phyloP scores from a whole-genome alignment of 2,888 invertebrate genomes.

The Tetrapedia diversipes region DNA sequence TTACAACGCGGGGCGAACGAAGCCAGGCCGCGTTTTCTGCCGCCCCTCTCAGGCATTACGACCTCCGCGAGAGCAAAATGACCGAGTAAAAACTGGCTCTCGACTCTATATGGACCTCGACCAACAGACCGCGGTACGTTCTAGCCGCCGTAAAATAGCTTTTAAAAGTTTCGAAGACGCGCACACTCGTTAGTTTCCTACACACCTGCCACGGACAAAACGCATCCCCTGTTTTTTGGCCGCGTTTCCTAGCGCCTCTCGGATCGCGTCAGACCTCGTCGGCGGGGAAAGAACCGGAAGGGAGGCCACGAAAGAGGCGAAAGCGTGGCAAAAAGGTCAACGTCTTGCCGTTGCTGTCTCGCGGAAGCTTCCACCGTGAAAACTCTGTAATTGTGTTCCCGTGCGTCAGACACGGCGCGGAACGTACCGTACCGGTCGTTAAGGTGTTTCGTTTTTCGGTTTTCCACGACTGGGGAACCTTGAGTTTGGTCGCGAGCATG shows the following conservation, averaged over 20 bases:
- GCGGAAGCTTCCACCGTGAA: conserved; percentile 52
- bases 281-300: conserved; percentile 31
- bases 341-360: conserved; percentile 57
- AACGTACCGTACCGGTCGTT: conserved; percentile 52
- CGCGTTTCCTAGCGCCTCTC: conserved; percentile 1
- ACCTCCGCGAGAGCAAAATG: conserved; percentile 16
- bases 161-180: conserved; percentile 55
- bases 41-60: conserved; percentile 3
- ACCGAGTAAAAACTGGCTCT: conserved; percentile 35
- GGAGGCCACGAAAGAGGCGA: neutral
- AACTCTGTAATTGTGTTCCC: conserved; percentile 61
- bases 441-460: conserved; percentile 47
- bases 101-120: neutral
- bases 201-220: conserved; percentile 57
- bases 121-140: neutral
- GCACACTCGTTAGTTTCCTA: conserved; percentile 59
- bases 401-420: conserved; percentile 37
- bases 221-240: conserved; percentile 10
- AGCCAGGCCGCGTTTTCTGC: neutral
- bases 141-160: conserved; percentile 39
- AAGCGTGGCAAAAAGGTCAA: conserved; percentile 40
- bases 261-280: neutral
- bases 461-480: neutral
- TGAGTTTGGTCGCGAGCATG: conserved; percentile 52
- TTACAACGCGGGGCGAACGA: conserved; percentile 13